phyloP scores from a whole-genome alignment of 2,888 invertebrate genomes.

The Chorisops tibialis region DNA sequence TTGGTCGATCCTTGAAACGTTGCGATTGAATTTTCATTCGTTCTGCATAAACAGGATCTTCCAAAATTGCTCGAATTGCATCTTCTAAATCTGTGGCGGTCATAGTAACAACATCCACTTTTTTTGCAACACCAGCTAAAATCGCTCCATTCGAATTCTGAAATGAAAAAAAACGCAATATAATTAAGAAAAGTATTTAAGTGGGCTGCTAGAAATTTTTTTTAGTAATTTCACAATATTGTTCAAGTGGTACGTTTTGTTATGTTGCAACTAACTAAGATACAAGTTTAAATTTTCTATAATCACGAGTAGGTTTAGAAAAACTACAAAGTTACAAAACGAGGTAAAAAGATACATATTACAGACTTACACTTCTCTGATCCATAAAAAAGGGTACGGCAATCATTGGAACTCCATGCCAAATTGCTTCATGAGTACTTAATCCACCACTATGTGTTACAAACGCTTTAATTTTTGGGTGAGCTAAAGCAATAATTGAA shows the following conservation, averaged over 20 bases:
- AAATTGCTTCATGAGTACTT: conserved; percentile 43
- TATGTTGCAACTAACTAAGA: too few species aligned
- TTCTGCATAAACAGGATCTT: conserved; percentile 32
- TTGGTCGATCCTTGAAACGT: conserved; percentile 54
- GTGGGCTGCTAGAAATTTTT: too few species aligned
- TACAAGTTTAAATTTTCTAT: too few species aligned
- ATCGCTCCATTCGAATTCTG: conserved; percentile 18
- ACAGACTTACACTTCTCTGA: conserved; percentile 35
- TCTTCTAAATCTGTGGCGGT: conserved; percentile 27
- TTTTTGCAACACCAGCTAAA: conserved; percentile 34
- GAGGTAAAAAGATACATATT: too few species aligned
- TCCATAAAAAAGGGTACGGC: conserved; percentile 43
- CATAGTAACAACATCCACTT: conserved; percentile 35
- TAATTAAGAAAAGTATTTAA: conserved; percentile 36
- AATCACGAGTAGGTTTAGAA: too few species aligned
- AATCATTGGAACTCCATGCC: conserved; percentile 44
- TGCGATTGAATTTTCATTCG: conserved; percentile 49
- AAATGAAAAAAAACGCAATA: conserved; percentile 45
- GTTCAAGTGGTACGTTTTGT: too few species aligned
- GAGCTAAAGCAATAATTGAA: conserved; percentile 33
- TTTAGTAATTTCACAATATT: too few species aligned
- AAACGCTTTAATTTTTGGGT: conserved; percentile 40
- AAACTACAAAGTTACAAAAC: too few species aligned
- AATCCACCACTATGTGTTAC: conserved; percentile 45
- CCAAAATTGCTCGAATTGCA: conserved; percentile 31